A percentile compares a stretch with the other conserved stretches of the same genome.
phyloP scores from a whole-genome alignment of 2,888 invertebrate species.

The Thymelicus sylvestris region DNA sequence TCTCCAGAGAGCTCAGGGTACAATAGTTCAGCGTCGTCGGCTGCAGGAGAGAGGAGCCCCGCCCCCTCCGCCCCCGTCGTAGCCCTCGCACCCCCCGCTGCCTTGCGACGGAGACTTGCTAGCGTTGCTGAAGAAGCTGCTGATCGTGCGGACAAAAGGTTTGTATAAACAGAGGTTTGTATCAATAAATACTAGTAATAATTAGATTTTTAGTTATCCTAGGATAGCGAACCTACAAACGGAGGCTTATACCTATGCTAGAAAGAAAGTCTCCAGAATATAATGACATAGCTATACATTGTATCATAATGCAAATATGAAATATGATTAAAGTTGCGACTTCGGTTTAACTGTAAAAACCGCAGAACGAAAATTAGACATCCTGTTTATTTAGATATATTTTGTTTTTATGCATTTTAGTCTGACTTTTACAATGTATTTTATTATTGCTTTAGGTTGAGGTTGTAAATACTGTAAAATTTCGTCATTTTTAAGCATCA shows the following conservation, averaged over 20 bases:
- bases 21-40: conserved; percentile 93
- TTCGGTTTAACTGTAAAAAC: too few relatives aligned
- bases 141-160: conserved; percentile 85
- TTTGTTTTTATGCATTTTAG: too few relatives aligned
- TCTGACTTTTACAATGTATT: too few relatives aligned
- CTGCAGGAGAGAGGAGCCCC: conserved; percentile 88
- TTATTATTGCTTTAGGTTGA: neutral
- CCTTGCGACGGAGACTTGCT: conserved; percentile 87
- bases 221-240: too few relatives aligned
- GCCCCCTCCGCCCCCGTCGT: conserved; percentile 76
- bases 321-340: neutral
- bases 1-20: conserved; percentile 93
- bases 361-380: too few relatives aligned
- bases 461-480: neutral
- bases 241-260: too few relatives aligned
- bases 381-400: too few relatives aligned
- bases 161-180: conserved; percentile 4
- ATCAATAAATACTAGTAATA: too few relatives aligned
- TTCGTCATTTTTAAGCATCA: neutral
- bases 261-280: too few relatives aligned
- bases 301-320: too few relatives aligned
- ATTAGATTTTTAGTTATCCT: too few relatives aligned
- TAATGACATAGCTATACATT: too few relatives aligned
- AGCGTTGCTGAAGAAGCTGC: conserved; percentile 90
- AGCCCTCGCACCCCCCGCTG: conserved; percentile 83